phyloP scores from a whole-genome alignment of 2,888 invertebrate genomes.

The Hirudinaria manillensis region DNA sequence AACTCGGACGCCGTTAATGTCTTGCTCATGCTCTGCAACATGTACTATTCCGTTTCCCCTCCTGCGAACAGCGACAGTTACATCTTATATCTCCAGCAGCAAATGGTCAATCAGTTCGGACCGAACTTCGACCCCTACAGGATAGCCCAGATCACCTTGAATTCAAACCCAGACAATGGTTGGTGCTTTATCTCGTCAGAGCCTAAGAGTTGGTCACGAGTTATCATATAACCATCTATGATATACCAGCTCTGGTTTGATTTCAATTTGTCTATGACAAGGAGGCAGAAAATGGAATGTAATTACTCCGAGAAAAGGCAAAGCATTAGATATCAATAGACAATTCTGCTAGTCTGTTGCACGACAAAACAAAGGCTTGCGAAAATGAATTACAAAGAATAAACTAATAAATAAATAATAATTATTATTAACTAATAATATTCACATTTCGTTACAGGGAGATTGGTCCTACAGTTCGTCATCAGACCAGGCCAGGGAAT shows the following conservation, averaged over 20 bases:
- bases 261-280: too few relatives aligned
- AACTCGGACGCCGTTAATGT: background rate
- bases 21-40: constrained; percentile 20
- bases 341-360: too few relatives aligned
- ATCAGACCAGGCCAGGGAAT: background rate
- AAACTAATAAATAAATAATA: background rate
- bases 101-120: background rate
- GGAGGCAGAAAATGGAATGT: too few relatives aligned
- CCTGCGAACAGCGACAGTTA: background rate
- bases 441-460: background rate
- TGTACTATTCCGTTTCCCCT: background rate
- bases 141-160: constrained; percentile 15
- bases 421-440: background rate
- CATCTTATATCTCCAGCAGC: background rate
- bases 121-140: background rate
- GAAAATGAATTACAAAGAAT: background rate
- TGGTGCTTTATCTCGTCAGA: background rate
- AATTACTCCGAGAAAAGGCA: too few relatives aligned
- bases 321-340: too few relatives aligned
- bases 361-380: too few relatives aligned
- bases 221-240: too few relatives aligned
- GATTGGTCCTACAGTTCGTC: constrained; percentile 14
- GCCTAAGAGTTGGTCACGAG: background rate
- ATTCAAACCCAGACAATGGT: constrained; percentile 22
- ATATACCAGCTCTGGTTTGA: too few relatives aligned